Evolutionary conservation across 2,113 vertebrate species (phyloP).

Genomic region (Herpailurus yagouaroundi): DNA sequence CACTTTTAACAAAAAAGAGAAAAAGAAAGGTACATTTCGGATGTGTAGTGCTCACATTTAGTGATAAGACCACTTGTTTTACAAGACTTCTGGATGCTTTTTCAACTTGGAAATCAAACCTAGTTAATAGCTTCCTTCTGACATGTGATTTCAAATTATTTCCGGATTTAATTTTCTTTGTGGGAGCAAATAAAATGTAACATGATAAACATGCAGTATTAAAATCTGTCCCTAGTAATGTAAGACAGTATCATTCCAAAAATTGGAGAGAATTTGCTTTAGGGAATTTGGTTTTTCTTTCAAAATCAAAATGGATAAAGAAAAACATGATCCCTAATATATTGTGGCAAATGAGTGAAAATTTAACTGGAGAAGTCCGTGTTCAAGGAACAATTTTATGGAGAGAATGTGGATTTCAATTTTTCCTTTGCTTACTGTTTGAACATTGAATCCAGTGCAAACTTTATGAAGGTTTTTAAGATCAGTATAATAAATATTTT

Average conservation of each 20-base stretch:
- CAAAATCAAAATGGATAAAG: neutral
- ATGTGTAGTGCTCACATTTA: neutral
- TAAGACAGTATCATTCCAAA: slow-evolving; percentile 4
- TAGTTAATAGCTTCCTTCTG: neutral
- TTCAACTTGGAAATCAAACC: neutral
- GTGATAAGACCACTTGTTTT: neutral
- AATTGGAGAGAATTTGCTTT: neutral
- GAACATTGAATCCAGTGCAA: neutral
- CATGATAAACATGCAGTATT: neutral
- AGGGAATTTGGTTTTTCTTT: slow-evolving; percentile 29
- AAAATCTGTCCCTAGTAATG: slow-evolving; percentile 30
- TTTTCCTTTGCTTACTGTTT: neutral
- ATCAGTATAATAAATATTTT: neutral
- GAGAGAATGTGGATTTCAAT: neutral
- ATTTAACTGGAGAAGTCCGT: neutral
- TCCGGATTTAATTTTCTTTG: neutral
- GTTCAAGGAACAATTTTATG: neutral
- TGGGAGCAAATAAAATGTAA: neutral
- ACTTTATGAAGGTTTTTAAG: neutral
- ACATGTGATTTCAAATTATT: slow-evolving; percentile 8
- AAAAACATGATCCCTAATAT: neutral
- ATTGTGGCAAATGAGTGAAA: slow-evolving; percentile 4
- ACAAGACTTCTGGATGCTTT: neutral
- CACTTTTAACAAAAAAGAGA: neutral
- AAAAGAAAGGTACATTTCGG: neutral